Evolutionary conservation across 1,140 invertebrate species (phyloP), one percentile per base, ranked within the genome.

Genomic region (Antheraea pernyi): DNA sequence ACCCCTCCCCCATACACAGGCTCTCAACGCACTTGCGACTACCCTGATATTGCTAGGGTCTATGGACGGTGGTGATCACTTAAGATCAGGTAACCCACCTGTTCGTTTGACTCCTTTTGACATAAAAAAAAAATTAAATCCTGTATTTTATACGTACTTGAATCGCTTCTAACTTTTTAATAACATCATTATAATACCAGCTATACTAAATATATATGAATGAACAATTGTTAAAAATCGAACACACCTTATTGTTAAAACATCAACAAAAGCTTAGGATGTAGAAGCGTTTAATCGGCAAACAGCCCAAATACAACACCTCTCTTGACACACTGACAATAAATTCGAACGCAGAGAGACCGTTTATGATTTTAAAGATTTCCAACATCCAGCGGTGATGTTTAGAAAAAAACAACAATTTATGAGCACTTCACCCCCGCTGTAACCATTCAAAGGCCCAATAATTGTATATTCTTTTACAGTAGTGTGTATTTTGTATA

Each of bases 381-480:
- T 84, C 81, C 71, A 85, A 86, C 79, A 79, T 81, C 78, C 72
- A 73, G 80, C 59, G 72, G 77, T 76, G 59, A 75, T 46, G 37
- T 37, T 59, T 46, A 30, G 53, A 71, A 87, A 90, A 91, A 92
- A 89, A 83, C 72, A 84, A 86, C 85, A 88, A 92, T 92, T 92
- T 92, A 92, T 91, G 88, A 81, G 79, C 88, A 89, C 86, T 91
- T 90, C 88, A 90, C 88, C 86, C 90, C 88, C 90, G 88, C 90
- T 90, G 90, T 85, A 91, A 86, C 85, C 86, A 87, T 91, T 92
- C 90, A 90, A 90, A 89, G 80, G 80, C 85, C 74, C 82, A 88
- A 91, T 92, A 92, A 92, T 92, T 92, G 90, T 92, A 90, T 91
- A 91, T 91, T 91, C 90, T 92, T 92, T 91, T 91, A 92, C 87